phyloP scores from a whole-genome alignment of 2,113 vertebrate species.

The Cavia porcellus region DNA sequence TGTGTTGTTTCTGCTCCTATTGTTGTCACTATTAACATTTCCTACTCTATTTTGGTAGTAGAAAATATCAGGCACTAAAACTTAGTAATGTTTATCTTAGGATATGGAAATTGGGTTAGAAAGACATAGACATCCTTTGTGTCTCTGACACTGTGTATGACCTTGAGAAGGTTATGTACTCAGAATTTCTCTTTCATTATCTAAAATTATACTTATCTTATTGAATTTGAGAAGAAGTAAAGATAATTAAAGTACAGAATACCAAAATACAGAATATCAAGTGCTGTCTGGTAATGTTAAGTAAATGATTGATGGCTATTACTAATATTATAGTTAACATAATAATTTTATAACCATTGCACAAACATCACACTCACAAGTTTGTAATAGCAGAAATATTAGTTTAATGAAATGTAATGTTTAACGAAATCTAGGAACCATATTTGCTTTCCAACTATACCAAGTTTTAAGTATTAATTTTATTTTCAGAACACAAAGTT shows the following conservation, averaged over 20 bases:
- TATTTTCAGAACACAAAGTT: slow-evolving; percentile 13
- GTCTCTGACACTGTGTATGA: background rate
- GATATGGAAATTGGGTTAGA: background rate
- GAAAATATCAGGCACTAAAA: slow-evolving; percentile 56
- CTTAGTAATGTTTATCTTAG: background rate
- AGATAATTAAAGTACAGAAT: slow-evolving; percentile 5
- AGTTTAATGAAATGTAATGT: background rate
- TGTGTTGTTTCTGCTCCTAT: background rate
- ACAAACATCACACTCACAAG: background rate
- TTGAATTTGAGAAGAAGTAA: background rate
- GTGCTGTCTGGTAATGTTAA: background rate
- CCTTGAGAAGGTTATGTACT: background rate
- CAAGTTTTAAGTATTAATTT: slow-evolving; percentile 36
- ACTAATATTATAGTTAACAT: background rate
- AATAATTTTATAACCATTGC: background rate
- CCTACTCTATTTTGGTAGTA: slow-evolving; percentile 17
- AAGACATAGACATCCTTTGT: background rate
- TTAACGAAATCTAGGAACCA: slow-evolving; percentile 17
- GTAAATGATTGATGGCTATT: background rate
- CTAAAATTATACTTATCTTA: slow-evolving; percentile 41
- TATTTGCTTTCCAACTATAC: background rate
- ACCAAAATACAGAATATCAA: too few species aligned
- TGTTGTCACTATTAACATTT: background rate
- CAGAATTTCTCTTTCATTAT: slow-evolving; percentile 29
- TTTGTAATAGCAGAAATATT: slow-evolving; percentile 7